Percentiles rank a stretch among this genome's conserved stretches.
Conservation (phyloP, 2,797 vertebrate genomes). For the Botia almorhae region DNA sequence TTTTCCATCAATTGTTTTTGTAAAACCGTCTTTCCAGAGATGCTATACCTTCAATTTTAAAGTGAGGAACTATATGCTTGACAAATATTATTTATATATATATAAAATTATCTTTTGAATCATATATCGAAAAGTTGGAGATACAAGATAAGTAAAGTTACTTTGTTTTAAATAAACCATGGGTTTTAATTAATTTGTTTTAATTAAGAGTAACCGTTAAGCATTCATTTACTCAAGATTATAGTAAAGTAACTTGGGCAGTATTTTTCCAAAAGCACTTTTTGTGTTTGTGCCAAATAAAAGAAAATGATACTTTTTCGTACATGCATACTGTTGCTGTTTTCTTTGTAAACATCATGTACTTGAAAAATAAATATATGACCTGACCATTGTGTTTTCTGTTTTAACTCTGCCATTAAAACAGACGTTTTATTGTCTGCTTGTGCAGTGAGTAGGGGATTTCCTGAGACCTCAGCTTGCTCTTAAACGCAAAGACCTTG, state of each 20-base stretch:
- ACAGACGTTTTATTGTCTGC: not conserved
- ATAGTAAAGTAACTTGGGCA: constrained; percentile 68
- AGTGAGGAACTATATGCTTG: constrained; percentile 11
- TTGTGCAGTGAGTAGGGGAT: constrained; percentile 34
- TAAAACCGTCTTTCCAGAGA: constrained; percentile 10
- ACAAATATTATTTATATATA: constrained; percentile 18
- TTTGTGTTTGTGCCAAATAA: constrained; percentile 80
- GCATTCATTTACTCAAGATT: constrained; percentile 55
- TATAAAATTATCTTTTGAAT: constrained; percentile 9
- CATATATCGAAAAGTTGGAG: not conserved
- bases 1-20: constrained; percentile 8
- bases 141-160: not conserved
- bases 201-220: constrained; percentile 19
- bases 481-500: constrained; percentile 19
- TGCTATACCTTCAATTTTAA: not conserved
- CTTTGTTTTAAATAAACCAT: constrained; percentile 20
- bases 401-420: not conserved
- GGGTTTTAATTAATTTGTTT: constrained; percentile 22
- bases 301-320: constrained; percentile 66
- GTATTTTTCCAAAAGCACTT: constrained; percentile 78
- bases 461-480: constrained; percentile 15
- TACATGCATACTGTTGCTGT: constrained; percentile 42
- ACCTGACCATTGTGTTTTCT: constrained; percentile 21
- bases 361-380: constrained; percentile 46
- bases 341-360: constrained; percentile 51